phyloP scores from a whole-genome alignment of 2,113 vertebrate species.

The Macrotus californicus region DNA sequence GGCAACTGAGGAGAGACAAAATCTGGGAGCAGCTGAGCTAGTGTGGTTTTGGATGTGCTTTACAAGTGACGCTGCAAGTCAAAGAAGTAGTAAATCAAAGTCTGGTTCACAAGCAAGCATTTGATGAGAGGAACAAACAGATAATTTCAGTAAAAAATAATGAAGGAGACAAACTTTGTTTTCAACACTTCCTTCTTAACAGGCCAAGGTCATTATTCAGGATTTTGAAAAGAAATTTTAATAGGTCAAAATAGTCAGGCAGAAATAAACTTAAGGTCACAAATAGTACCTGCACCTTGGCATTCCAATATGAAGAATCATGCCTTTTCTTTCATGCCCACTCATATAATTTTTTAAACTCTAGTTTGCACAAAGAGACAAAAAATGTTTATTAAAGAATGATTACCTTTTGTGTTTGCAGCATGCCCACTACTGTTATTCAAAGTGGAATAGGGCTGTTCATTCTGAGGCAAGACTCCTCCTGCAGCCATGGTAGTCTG shows the following conservation, averaged over 20 bases:
- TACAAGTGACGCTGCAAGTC: not conserved
- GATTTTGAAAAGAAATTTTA: constrained; percentile 29
- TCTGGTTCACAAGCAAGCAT: not conserved
- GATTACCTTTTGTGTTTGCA: constrained; percentile 87
- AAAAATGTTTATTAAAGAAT: constrained; percentile 24
- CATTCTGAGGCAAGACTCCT: constrained; percentile 86
- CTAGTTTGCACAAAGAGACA: not conserved
- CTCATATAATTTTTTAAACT: not conserved
- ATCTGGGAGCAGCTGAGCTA: not conserved
- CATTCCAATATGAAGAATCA: not conserved
- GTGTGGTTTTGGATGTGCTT: not conserved
- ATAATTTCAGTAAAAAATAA: not conserved
- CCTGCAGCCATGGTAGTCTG: constrained; percentile 89
- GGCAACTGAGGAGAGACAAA: not conserved
- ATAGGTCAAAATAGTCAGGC: not conserved
- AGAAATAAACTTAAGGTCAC: not conserved
- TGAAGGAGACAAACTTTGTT: constrained; percentile 1
- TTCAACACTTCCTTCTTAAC: constrained; percentile 17
- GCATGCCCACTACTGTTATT: constrained; percentile 71
- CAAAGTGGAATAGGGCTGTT: constrained; percentile 77
- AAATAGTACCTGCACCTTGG: not conserved
- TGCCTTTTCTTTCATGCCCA: not conserved
- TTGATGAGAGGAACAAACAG: not conserved
- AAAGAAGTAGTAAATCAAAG: not conserved
- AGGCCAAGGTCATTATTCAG: not conserved